A percentile compares a stretch with the other conserved stretches of the same genome.
Conservation (phyloP, 2,113 vertebrate genomes). For the Pontoporia blainvillei region DNA sequence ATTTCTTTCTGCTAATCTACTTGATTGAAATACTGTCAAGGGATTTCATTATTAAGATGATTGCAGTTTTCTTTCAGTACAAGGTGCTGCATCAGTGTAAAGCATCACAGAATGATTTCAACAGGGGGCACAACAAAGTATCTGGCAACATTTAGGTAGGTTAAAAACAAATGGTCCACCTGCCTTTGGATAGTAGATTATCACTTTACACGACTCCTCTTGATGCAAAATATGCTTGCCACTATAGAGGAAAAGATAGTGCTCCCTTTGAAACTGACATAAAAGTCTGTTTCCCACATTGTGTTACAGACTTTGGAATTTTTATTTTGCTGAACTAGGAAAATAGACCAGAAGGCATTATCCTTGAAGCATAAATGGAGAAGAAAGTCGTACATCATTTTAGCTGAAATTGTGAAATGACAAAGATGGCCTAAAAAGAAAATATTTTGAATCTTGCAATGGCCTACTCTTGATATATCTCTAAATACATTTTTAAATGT, state of each 20-base stretch:
- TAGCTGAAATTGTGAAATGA: not conserved
- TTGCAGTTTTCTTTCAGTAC: not conserved
- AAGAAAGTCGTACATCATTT: not conserved
- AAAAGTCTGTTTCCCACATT: not conserved
- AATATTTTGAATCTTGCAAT: not conserved
- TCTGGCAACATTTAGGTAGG: not conserved
- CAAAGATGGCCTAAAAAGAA: not conserved
- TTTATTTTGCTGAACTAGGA: not conserved
- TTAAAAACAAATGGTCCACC: not conserved
- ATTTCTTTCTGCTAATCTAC: not conserved
- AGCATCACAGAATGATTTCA: not conserved
- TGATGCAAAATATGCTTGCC: not conserved
- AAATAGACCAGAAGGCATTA: not conserved
- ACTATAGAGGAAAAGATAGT: not conserved
- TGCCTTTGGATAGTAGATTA: not conserved
- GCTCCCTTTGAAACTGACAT: not conserved
- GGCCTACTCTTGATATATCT: not conserved
- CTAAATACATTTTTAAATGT: not conserved
- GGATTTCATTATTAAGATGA: conserved; percentile 11
- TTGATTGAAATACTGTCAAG: not conserved
- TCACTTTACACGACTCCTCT: not conserved
- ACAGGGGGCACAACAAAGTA: not conserved
- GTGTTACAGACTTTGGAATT: not conserved
- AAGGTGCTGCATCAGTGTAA: not conserved
- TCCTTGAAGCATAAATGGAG: not conserved